Evolutionary conservation across 2,888 invertebrate genomes (phyloP).

Genomic region (Tigriopus californicus): DNA sequence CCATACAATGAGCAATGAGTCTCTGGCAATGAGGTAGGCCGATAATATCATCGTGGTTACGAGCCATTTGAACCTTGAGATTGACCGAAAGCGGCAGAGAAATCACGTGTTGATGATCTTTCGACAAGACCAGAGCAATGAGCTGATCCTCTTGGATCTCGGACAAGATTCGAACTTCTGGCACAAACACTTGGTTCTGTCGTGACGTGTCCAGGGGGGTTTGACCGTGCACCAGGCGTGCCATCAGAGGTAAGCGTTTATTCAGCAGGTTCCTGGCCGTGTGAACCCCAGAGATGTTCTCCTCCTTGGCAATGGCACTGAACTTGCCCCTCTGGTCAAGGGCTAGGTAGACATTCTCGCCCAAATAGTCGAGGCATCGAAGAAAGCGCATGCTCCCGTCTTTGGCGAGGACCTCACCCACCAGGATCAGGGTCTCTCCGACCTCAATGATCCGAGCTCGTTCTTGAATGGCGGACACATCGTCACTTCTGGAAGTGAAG

Average conservation of each 20-base stretch:
- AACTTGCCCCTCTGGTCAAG: constrained; percentile 76
- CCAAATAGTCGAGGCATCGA: constrained; percentile 65
- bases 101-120: constrained; percentile 50
- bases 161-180: constrained; percentile 60
- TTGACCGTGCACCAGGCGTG: constrained; percentile 73
- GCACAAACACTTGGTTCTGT: constrained; percentile 49
- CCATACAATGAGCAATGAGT: constrained; percentile 19
- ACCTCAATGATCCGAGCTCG: constrained; percentile 47
- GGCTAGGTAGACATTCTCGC: constrained; percentile 59
- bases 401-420: constrained; percentile 39
- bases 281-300: constrained; percentile 73
- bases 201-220: constrained; percentile 40
- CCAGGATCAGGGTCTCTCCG: constrained; percentile 62
- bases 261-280: constrained; percentile 67
- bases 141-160: constrained; percentile 42
- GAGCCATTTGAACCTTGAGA: constrained; percentile 58
- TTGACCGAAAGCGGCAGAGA: constrained; percentile 63
- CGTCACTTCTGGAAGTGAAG: constrained; percentile 28
- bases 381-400: constrained; percentile 39
- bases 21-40: constrained; percentile 19
- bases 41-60: constrained; percentile 33
- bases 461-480: constrained; percentile 22
- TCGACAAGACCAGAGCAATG: constrained; percentile 22
- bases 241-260: constrained; percentile 77
- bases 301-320: constrained; percentile 75